Base-by-base conservation (phyloP, 2,113 vertebrate species). In the Crotalus helleri region DNA sequence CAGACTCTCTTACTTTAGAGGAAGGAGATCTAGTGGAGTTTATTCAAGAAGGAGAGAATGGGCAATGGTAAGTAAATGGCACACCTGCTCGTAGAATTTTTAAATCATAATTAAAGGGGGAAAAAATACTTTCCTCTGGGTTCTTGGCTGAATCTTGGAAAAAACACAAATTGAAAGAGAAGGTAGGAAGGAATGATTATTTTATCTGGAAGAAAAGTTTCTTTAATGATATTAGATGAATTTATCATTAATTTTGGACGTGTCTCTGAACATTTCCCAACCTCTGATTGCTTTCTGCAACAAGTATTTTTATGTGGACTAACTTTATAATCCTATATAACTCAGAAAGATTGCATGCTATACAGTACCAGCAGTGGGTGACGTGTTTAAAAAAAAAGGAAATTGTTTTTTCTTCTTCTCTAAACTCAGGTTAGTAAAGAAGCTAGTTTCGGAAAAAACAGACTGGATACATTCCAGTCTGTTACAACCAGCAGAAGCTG, bases 381-480 rank as follows among this genome's bases (percentile, higher is more conserved):
- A 24, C 2, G 17, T 51, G 24, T 24, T 24, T 24, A 29, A 89
- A 55, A 94, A 94, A 90, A 33, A 54, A 81, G 64, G 51, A n/a
- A 33, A 33, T 57, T 26, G 13, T 10, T 91, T 46, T 2, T 8
- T 26, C 26, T 57, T 26, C 5, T 2, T 4, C 44, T 57, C n/a
- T 55, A 85, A 33, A 4, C 97, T 94, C 98, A 98, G 98, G 98
- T 97, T 98, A 97, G 98, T 98, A 94, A 98, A 98, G 98, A 98
- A 98, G 90, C 95, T 98, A 96, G 96, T 98, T 94, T 98, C 98
- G 88, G 98, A 98, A 96, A 98, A 98, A 93, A 98, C 97, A 0
- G 98, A 98, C 55, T 98, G 98, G 98, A 97, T 98, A 92, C 98
- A 98, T 17, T 96, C 98, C 96, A 97, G 95, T 94, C 97, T 98